These are phyloP conservation scores for Alectoris magna DNA, from an alignment of 2,797 vertebrate species.

Conservation along the genomic window DNA sequence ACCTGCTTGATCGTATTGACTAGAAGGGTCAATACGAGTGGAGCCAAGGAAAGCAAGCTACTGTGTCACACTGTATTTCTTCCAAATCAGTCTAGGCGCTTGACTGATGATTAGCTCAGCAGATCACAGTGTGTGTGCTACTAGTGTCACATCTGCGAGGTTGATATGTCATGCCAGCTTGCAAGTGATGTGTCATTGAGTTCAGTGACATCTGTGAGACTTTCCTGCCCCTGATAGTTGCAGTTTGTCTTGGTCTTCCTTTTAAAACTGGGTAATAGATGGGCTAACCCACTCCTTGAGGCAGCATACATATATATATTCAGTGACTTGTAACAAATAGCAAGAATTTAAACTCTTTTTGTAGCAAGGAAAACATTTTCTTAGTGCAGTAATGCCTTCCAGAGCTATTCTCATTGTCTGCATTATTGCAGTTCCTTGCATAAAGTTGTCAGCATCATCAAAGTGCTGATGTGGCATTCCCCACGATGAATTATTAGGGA, in stretches of 20 bases:
- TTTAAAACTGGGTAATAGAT: neutral
- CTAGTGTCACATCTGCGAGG: neutral
- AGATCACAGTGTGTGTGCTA: neutral
- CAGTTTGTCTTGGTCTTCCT: neutral
- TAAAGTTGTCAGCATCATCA: neutral
- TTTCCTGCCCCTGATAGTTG: neutral
- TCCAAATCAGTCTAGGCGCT: neutral
- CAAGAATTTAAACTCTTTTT: neutral
- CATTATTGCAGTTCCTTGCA: neutral
- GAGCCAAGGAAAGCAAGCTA: neutral
- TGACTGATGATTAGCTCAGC: neutral
- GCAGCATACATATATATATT: neutral
- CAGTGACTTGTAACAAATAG: neutral
- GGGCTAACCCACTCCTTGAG: neutral
- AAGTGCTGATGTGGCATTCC: neutral
- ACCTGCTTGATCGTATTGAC: fast-evolving
- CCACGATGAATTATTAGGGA: neutral
- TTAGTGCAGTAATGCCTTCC: neutral
- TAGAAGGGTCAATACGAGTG: neutral
- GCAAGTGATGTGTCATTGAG: neutral
- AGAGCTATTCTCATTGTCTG: neutral
- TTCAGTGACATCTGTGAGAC: neutral
- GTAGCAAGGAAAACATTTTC: neutral
- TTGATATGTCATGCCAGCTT: fast-evolving
- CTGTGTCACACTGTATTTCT: neutral